Conservation (phyloP, 2,113 vertebrate genomes). For the Enhydra lutris region DNA sequence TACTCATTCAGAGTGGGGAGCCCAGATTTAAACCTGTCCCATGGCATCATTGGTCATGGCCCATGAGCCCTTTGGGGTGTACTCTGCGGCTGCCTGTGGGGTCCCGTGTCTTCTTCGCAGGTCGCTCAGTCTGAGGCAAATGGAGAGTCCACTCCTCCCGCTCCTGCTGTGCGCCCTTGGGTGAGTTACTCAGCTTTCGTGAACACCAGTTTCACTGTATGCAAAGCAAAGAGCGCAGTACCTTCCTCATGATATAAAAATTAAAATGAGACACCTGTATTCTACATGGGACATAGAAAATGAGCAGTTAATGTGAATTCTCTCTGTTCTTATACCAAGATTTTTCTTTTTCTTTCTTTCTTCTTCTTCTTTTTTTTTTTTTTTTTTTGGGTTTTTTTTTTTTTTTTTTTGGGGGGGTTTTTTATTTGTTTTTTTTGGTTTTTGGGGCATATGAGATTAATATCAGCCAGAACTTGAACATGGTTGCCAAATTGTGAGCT, state of each 20-base stretch:
- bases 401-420: not conserved
- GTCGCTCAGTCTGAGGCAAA: not conserved
- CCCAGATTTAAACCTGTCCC: not conserved
- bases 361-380: too few relatives aligned
- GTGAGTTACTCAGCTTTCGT: not conserved
- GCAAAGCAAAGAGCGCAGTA: not conserved
- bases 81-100: not conserved
- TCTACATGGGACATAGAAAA: not conserved
- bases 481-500: not conserved
- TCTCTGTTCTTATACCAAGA: not conserved
- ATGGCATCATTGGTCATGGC: fast-evolving
- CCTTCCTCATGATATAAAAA: not conserved
- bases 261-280: not conserved
- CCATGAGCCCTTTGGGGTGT: not conserved
- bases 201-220: not conserved
- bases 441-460: not conserved
- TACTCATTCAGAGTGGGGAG: not conserved
- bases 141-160: not conserved
- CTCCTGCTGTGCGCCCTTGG: not conserved
- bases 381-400: not conserved
- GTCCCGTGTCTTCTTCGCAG: not conserved
- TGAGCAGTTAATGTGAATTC: not conserved
- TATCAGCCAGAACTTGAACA: not conserved
- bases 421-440: not conserved
- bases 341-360: not conserved